These are phyloP conservation scores for Nannoperca obscura DNA, from an alignment of 2,797 vertebrate genomes.

Conservation along the genomic window DNA sequence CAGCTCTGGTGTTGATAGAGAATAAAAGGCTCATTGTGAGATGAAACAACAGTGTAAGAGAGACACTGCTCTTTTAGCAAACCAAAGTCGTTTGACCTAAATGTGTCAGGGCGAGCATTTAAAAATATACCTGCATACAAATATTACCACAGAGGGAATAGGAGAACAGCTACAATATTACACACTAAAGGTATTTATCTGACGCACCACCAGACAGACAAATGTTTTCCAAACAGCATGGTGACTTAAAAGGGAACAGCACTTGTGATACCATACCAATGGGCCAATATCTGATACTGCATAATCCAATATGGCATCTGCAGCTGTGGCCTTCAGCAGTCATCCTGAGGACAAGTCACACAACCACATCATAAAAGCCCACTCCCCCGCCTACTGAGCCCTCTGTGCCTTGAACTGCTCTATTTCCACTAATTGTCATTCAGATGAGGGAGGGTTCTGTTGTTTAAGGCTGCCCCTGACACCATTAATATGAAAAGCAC, in stretches of 20 bases:
- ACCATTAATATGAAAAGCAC: constrained; percentile 77
- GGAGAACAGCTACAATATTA: neutral
- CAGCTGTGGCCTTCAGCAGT: constrained; percentile 33
- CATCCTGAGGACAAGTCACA: constrained; percentile 32
- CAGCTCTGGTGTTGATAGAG: constrained; percentile 24
- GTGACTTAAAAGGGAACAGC: constrained; percentile 3
- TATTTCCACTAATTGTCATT: constrained; percentile 83
- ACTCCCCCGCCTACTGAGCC: constrained; percentile 19
- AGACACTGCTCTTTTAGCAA: constrained; percentile 30
- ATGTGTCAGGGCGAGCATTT: constrained; percentile 50
- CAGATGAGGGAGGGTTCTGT: constrained; percentile 69
- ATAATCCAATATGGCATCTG: constrained; percentile 19
- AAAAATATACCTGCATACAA: constrained; percentile 43
- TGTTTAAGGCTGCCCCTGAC: constrained; percentile 69
- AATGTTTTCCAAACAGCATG: constrained; percentile 11
- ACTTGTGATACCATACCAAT: neutral
- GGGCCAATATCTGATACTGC: constrained; percentile 28
- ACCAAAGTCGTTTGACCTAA: constrained; percentile 56
- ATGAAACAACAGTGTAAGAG: constrained; percentile 22
- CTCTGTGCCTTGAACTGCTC: constrained; percentile 48
- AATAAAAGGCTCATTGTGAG: constrained; percentile 17
- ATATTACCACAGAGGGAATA: constrained; percentile 7
- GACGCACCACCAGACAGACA: neutral
- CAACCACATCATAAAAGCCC: constrained; percentile 41
- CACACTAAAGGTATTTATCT: neutral